Base-by-base conservation (phyloP, 1,140 invertebrate species). In the Trichoplusia ni region DNA sequence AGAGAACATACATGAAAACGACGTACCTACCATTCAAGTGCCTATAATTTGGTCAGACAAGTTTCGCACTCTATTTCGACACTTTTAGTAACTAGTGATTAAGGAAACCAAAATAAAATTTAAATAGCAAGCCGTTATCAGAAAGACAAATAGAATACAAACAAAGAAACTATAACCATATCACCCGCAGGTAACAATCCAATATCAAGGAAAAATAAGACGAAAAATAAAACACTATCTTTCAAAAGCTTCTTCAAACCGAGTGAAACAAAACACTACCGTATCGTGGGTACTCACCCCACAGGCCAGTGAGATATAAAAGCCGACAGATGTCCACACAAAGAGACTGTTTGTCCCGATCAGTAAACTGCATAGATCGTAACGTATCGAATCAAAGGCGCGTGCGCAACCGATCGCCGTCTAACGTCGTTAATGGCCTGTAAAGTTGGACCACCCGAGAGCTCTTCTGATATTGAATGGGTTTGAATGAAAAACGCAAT, bases 391-490 rank as follows among this genome's bases (percentile, higher is more conserved):
- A 69, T 65, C 59, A 68, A 63, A 51, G 47, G 47, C 47, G 47
- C 47, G 5, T 18, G 47, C 47, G 47, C 47, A 51, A 2, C 18
- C 47, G 25, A 49, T 49, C 46, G 25, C 40, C 25, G 46, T 27
- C 46, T 14, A 21, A 13, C 44, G 23, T 56, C 67, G 64, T 71
- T 74, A 74, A 71, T 71, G 35, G 71, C 44, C 59, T 25, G 54
- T 75, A 67, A 69, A 69, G 67, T 42, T 53, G 18, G 47, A 51
- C 47, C 47, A 51, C 47, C 47, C 47, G n/a, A n/a, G n/a, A n/a
- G 29, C 47, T 21, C 47, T 51, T 35, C 44, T 47, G 25, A 27
- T 49, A 49, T 49, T 49, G 46, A 8, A 16, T 29, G 16, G 8
- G 7, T 14, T 49, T 49, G 27, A 49, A 29, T 49, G 25, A 49